These are phyloP conservation scores for Lepidocyrtinus sp. DNA, from an alignment of 2,888 invertebrate species.

Conservation along the genomic window DNA sequence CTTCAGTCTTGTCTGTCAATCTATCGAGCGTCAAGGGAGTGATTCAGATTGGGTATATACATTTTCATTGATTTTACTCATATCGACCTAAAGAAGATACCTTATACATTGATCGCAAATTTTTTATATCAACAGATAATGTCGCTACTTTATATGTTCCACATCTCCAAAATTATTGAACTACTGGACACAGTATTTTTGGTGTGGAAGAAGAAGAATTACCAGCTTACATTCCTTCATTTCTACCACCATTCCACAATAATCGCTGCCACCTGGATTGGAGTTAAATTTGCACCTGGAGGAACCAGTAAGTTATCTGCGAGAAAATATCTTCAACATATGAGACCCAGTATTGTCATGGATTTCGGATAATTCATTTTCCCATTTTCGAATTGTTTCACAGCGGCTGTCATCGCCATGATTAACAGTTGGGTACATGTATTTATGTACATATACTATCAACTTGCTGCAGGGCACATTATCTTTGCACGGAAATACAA, in stretches of 20 bases:
- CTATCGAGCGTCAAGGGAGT: conserved; percentile 46
- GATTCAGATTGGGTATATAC: conserved; percentile 59
- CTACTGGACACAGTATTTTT: conserved; percentile 68
- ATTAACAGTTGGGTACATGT: conserved; percentile 70
- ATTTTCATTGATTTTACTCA: no score
- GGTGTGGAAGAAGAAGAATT: conserved; percentile 66
- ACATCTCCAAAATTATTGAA: conserved; percentile 68
- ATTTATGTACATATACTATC: conserved; percentile 69
- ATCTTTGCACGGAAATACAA: conserved; percentile 64
- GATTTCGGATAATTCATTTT: not conserved
- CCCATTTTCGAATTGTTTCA: not conserved
- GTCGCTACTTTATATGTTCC: conserved; percentile 67
- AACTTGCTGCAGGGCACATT: conserved; percentile 63
- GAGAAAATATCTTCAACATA: no score
- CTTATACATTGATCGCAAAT: not conserved
- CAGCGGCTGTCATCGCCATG: conserved; percentile 69
- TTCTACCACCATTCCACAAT: conserved; percentile 70
- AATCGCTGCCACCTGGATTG: conserved; percentile 68
- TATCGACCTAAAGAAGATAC: no score
- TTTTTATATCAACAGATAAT: conserved; percentile 64
- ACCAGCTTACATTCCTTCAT: conserved; percentile 69
- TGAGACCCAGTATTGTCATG: no score
- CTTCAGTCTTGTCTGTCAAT: conserved; percentile 65
- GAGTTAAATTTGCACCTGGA: conserved; percentile 69
- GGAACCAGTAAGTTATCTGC: conserved; percentile 69